These are phyloP conservation scores for Propithecus perrieri DNA, from an alignment of 2,797 vertebrate genomes.

Conservation along the genomic window DNA sequence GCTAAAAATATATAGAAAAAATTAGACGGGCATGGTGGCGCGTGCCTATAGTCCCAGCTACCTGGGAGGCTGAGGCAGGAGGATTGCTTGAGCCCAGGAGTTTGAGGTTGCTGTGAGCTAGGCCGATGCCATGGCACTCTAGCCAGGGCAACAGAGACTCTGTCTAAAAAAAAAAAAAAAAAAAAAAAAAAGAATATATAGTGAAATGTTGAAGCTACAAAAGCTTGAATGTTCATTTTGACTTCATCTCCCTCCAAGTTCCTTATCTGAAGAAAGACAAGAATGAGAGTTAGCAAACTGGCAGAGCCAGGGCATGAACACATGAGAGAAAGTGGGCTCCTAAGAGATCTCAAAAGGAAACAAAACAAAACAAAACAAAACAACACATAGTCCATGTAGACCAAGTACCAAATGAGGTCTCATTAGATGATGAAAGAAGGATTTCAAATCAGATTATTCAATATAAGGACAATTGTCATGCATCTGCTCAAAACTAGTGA, in stretches of 20 bases:
- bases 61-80: too few relatives aligned
- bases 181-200: background rate
- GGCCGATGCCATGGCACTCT: too few relatives aligned
- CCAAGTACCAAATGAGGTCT: background rate
- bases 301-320: background rate
- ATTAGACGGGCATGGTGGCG: too few relatives aligned
- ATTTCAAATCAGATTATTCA: slow-evolving; percentile 40
- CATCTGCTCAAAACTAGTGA: background rate
- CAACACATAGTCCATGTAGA: background rate
- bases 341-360: background rate
- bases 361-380: background rate
- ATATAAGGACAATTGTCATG: background rate
- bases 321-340: background rate
- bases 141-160: too few relatives aligned
- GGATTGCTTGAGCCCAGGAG: too few relatives aligned
- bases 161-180: too few relatives aligned
- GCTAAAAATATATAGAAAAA: too few relatives aligned
- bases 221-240: background rate
- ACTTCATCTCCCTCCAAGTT: background rate
- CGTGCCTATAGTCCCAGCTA: too few relatives aligned
- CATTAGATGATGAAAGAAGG: background rate
- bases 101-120: too few relatives aligned
- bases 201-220: background rate
- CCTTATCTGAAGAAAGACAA: background rate
- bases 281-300: background rate